Base-by-base conservation (phyloP, 2,888 invertebrate species). In the Amphipoea lucens region DNA sequence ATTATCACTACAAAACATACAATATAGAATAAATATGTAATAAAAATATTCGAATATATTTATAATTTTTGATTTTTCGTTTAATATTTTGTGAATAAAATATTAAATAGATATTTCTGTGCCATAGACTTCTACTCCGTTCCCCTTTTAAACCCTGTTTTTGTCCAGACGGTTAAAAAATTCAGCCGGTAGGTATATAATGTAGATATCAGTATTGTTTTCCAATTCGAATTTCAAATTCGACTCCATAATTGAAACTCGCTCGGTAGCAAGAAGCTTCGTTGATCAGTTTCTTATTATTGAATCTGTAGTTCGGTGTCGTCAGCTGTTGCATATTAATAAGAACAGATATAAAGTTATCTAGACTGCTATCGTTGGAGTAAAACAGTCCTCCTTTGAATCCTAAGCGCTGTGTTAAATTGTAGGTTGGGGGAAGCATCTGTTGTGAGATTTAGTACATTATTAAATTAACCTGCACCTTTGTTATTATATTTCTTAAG, bases 251-350 rank as follows among this genome's bases (percentile, higher is more conserved):
- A 83, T 83, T 86, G 73, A 76, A 83, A 70, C 20, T 48, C 5
- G n/a, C 62, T 75, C 11, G 11, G 48, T 14, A 29, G 60, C 86
- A 71, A 84, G 82, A 74, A 76, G 72, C 79, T 72, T 68, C 67
- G 65, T 82, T 82, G 71, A 78, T 81, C 82, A 87, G 67, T 76
- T 86, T 86, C 76, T 89, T 84, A 79, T 84, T 78, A 86, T 84
- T 81, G 78, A 86, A 87, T 86, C 72, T 77, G 68, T 81, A 76
- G 81, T 67, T 74, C 51, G 75, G 62, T 75, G 45, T 68, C 70
- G 79, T 76, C 86, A 85, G 87, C 79, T 87, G 85, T 71, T 87
- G 80, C 82, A 87, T 80, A 86, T 85, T 87, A 79, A 86, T 87
- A 78, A 72, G 87, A 72, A 78, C 74, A 42, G 68, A 36, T 72